These are phyloP conservation scores for Pelodytes ibericus DNA, from an alignment of 2,797 vertebrate species.

Conservation along the genomic window DNA sequence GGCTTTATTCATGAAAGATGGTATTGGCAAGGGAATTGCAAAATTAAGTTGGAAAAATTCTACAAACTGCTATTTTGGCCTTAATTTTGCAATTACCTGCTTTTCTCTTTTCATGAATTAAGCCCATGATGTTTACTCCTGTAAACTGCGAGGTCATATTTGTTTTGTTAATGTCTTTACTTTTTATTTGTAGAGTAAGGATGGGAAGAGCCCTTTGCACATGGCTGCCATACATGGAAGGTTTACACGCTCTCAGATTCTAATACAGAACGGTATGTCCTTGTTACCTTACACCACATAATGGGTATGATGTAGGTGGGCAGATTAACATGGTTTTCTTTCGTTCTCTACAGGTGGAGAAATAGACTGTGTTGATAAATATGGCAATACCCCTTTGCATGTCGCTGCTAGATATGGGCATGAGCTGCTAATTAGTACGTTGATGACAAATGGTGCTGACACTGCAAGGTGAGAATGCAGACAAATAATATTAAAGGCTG, in stretches of 20 bases:
- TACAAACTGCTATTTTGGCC: too few species aligned
- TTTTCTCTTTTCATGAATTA: too few species aligned
- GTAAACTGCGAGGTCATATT: too few species aligned
- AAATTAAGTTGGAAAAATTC: too few species aligned
- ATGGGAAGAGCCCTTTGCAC: slow-evolving; percentile 96
- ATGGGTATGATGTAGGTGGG: neutral
- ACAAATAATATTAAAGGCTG: neutral
- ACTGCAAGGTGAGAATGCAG: slow-evolving; percentile 82
- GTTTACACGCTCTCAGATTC: slow-evolving; percentile 95
- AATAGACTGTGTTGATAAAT: slow-evolving; percentile 94
- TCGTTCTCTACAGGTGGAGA: slow-evolving; percentile 81
- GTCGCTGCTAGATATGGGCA: slow-evolving; percentile 98
- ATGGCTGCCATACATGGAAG: slow-evolving; percentile 96
- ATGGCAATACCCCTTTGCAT: slow-evolving; percentile 96
- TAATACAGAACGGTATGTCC: slow-evolving; percentile 91
- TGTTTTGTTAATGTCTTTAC: too few species aligned
- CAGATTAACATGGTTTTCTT: neutral
- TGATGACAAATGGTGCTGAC: slow-evolving; percentile 97
- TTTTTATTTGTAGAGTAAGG: slow-evolving; percentile 82
- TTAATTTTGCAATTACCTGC: too few species aligned
- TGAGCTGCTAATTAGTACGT: slow-evolving; percentile 95
- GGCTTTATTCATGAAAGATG: too few species aligned
- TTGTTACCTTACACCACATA: neutral
- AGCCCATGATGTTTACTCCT: too few species aligned
- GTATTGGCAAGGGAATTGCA: too few species aligned